Evolutionary conservation across 2,113 vertebrate species (phyloP).

Genomic region (Corythornis madagascariensis): DNA sequence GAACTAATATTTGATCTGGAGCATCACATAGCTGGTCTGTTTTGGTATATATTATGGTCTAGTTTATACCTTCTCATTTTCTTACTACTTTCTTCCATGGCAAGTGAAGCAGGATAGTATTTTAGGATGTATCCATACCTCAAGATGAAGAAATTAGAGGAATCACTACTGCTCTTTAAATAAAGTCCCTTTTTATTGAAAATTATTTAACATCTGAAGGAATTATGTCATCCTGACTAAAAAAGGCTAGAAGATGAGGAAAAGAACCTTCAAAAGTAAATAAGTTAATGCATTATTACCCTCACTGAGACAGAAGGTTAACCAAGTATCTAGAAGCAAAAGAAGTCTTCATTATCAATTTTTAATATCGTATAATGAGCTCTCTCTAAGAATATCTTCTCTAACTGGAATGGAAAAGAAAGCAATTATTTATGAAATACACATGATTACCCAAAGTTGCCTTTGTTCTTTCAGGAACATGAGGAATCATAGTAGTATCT

Average conservation of each 20-base stretch:
- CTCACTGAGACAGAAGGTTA: not conserved
- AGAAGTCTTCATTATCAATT: not conserved
- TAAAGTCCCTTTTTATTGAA: not conserved
- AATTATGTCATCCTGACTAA: not conserved
- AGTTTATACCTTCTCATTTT: not conserved
- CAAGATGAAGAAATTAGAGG: not conserved
- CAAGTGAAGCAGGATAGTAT: not conserved
- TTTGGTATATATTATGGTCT: not conserved
- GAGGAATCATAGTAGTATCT: constrained; percentile 60
- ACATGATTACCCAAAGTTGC: constrained; percentile 69
- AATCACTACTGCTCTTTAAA: not conserved
- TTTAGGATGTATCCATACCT: not conserved
- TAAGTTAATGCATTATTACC: not conserved
- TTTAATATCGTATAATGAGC: not conserved
- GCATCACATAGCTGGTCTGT: not conserved
- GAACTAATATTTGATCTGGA: not conserved
- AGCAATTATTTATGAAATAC: not conserved
- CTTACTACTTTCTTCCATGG: not conserved
- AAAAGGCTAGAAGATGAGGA: not conserved
- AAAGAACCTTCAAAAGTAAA: not conserved
- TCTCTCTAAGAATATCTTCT: not conserved
- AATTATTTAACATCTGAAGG: not conserved
- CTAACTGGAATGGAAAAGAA: not conserved
- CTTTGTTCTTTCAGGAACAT: constrained; percentile 61
- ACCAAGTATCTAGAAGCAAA: not conserved